Evolutionary conservation across 2,113 vertebrate species (phyloP), one percentile per base, ranked within the genome.

Genomic region (Pollachius pollachius): DNA sequence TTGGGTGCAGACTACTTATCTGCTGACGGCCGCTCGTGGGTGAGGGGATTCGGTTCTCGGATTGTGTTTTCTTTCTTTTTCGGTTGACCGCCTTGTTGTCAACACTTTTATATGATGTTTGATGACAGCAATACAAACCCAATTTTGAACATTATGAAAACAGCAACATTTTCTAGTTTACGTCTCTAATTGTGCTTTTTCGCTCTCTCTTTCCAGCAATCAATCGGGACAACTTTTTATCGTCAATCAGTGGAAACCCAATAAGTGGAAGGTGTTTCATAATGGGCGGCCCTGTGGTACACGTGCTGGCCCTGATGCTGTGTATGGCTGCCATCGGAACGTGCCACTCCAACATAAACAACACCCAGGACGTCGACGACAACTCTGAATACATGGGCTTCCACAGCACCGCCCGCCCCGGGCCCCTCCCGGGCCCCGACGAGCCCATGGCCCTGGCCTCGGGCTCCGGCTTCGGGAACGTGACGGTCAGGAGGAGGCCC

Each of bases 321-420:
- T 83, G 86, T 70, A 67, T 89, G 85, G 85, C 77, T 60, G 81
- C 85, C 80, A 72, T 83, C 74, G 92, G 88, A 89, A 84, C 87
- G 79, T 89, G 92, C 82, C 89, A 91, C 82, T 84, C 69, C 78
- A 89, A 89, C 76, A 64, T 71, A 79, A 89, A 90, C 76, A 64
- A 58, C 54, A 86, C 76, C 19, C 80, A 75, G 23, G 74, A 52
- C 8, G 81, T 75, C 19, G 60, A 77, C 13, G 70, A 62, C 37
- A 15, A 60, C 52, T 52, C 70, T 65, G 21, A 81, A 59, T 64
- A 80, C n/a, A 25, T 54, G 1, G 52, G 8, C 62, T 74, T 84
- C 72, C 65, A 71, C 70, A 83, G 79, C 73, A 84, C 15, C 54
- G 54, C 88, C 60, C n/a, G 65, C 62, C n/a, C 19, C 7, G 15